Base-by-base conservation (phyloP, 2,797 vertebrate species). In the Muscicapa striata region DNA sequence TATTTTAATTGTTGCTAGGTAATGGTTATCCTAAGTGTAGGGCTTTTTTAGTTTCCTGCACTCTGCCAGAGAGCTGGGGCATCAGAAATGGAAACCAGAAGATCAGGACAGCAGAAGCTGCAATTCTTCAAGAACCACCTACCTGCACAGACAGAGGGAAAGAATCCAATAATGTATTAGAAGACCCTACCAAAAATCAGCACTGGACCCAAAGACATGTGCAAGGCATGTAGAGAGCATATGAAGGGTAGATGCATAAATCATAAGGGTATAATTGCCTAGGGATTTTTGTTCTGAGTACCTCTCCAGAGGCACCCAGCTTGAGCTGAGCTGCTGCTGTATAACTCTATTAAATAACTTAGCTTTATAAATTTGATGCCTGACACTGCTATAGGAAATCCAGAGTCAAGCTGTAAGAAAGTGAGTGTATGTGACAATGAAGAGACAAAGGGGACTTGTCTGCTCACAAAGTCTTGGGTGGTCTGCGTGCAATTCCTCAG, bases 21-120 rank as follows among this genome's bases (percentile, higher is more conserved):
- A 70, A 63, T 6, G 7, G 9, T 45, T 83, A 51, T 30, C 14
- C 6, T 51, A 45, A 30, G 10, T 14, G 24, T 45, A 51, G 29
- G 24, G 20, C 3, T 45, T 34, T 63, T 29, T 34, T 11, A 45
- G 17, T 30, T 63, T 82, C 13, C n/a, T 0, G 0, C 38, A 29
- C 29, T 83, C 29, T 76, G 57, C 14, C 58, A 76, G 29, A 69
- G 12, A 70, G 15, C 24, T 30, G 21, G 1, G 1, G 10, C 29
- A 40, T n/a, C n/a, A 58, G 24, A 83, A 83, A 36, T 1, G 2
- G 29, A 76, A 57, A 82, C 2, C n/a, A 57, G 23, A 45, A 34
- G 15, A 63, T 45, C 19, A 57, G 2, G 7, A 22, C 15, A 43
- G 32, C 36, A 76, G 57, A 76, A 63, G 27, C 27, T 51, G 16